Evolutionary conservation across 2,797 vertebrate genomes (phyloP), one percentile per base, ranked within the genome.

Genomic region (Selene dorsalis): DNA sequence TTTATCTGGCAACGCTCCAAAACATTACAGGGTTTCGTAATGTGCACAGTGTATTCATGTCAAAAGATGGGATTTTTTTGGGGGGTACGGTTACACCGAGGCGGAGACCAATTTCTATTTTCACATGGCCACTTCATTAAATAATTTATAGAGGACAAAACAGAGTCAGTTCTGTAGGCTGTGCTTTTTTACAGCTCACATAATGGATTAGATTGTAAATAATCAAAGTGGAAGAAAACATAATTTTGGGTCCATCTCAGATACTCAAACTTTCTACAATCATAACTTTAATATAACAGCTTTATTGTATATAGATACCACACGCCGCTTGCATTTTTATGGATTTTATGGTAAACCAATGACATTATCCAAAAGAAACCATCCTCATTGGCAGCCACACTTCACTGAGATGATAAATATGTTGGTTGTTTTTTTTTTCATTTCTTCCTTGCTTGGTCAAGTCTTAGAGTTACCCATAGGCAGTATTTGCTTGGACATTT

Each of bases 161-260:
- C 30, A 12, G 1, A 22, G 2, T 4, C 4, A 22, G 0, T 13
- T n/a, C 4, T 13, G 2, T 4, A 7, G 7, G 12, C 9, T 30
- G 50, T 24, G 24, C 3, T 18, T 18, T 13, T 24, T 52, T 1
- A n/a, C 12, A 13, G 50, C 22, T 56, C 9, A 26, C n/a, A 4
- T n/a, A 8, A 32, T 35, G 24, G 3, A 35, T 32, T 20, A 30
- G 6, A 56, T 57, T 32, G 14, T 43, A 56, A 22, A 24, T 53
- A 14, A 14, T 6, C 5, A 53, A 53, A 53, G 12, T 24, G 12
- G 66, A 22, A 3, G 8, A 20, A 48, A 20, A 38, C 30, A 7
- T 35, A 35, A 35, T 9, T 26, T 10, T 58, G 26, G 52, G 17
- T 62, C 43, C n/a, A 4, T 47, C 30, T 9, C 7, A n/a, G 59